phyloP scores from a whole-genome alignment of 2,888 invertebrate species.

The Carcina quercana region DNA sequence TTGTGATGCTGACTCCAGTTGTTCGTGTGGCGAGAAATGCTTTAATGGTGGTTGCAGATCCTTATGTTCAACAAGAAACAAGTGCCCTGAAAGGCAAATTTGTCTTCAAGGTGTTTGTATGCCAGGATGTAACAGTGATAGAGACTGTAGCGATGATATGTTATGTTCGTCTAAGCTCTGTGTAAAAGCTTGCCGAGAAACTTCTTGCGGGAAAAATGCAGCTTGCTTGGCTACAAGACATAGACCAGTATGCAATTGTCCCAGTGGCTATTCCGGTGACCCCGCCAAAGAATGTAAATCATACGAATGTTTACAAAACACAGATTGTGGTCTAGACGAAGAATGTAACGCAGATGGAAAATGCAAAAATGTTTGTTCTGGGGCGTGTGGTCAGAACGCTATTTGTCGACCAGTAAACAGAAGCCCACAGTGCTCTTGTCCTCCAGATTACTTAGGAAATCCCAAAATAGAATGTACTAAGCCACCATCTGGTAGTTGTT shows the following conservation, averaged over 20 bases:
- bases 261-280: constrained; percentile 89
- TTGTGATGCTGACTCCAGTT: constrained; percentile 80
- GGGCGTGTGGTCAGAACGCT: constrained; percentile 88
- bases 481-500: constrained; percentile 81
- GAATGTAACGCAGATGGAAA: constrained; percentile 79
- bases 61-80: constrained; percentile 79
- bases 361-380: constrained; percentile 89
- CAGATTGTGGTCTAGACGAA: constrained; percentile 86
- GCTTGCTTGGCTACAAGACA: constrained; percentile 87
- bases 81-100: constrained; percentile 85
- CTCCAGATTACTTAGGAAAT: constrained; percentile 86
- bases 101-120: constrained; percentile 83
- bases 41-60: constrained; percentile 81
- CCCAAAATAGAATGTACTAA: constrained; percentile 84
- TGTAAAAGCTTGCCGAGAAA: constrained; percentile 78
- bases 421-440: constrained; percentile 88
- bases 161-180: constrained; percentile 81
- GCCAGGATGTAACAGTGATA: constrained; percentile 85
- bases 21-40: constrained; percentile 89
- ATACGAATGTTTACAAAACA: constrained; percentile 83
- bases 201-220: constrained; percentile 87
- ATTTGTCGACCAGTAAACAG: constrained; percentile 87
- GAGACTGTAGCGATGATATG: constrained; percentile 85
- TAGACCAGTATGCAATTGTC: constrained; percentile 89
- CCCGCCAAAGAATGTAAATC: constrained; percentile 83